A percentile compares a stretch with the other conserved stretches of the same genome.
phyloP scores from a whole-genome alignment of 2,888 invertebrate species.

The Ypsolopha scabrella region DNA sequence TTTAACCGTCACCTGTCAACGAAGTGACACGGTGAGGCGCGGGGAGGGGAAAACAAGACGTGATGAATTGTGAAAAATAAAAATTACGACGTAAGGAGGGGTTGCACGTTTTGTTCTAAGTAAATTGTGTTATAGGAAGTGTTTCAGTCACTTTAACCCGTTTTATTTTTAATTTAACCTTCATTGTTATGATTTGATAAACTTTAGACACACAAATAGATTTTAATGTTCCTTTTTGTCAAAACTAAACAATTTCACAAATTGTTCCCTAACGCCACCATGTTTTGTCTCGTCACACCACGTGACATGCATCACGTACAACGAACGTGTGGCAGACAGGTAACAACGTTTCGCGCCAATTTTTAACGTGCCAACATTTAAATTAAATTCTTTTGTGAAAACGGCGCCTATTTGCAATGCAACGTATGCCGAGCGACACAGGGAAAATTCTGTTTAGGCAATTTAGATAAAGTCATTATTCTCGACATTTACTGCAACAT shows the following conservation, averaged over 20 bases:
- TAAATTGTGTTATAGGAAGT: background rate
- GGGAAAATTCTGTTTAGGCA: constrained; percentile 1
- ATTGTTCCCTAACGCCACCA: background rate
- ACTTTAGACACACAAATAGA: no score
- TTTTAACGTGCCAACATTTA: constrained; percentile 59
- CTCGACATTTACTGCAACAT: constrained; percentile 1
- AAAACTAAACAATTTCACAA: background rate
- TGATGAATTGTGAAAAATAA: constrained; percentile 52
- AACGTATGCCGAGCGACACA: background rate
- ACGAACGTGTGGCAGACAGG: constrained; percentile 26
- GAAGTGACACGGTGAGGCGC: background rate
- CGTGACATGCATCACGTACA: constrained; percentile 11
- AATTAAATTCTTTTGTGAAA: constrained; percentile 42
- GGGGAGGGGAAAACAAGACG: background rate
- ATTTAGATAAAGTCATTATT: constrained; percentile 2
- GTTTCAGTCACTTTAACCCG: background rate
- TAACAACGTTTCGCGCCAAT: constrained; percentile 46
- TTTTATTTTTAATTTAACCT: no score
- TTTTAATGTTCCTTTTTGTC: no score
- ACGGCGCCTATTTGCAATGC: constrained; percentile 1
- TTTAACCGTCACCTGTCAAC: constrained; percentile 40
- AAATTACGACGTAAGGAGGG: constrained; percentile 40
- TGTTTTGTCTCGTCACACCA: constrained; percentile 9
- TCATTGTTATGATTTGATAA: no score
- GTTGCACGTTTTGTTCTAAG: background rate